These are phyloP conservation scores for Camponotus fellah DNA, from an alignment of 2,888 invertebrate genomes.

Conservation along the genomic window DNA sequence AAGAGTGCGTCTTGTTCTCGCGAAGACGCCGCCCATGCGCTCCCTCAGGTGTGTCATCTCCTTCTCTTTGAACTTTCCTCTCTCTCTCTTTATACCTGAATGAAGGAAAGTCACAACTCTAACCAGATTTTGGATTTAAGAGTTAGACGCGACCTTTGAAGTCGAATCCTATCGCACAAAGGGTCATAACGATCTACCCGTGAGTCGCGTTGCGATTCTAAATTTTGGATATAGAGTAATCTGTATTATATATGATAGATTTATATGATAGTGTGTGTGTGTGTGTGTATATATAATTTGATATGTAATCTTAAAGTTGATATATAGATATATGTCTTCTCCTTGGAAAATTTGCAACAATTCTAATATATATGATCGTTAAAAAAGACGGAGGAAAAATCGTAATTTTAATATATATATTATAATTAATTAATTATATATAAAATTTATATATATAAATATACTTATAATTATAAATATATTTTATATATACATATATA, in stretches of 20 bases:
- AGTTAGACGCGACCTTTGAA: slow-evolving; percentile 53
- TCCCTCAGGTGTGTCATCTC: slow-evolving; percentile 34
- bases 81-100: slow-evolving; percentile 25
- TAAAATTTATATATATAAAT: not conserved
- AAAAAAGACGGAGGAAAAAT: no score
- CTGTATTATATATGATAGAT: not conserved
- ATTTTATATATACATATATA: no score
- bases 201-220: slow-evolving; percentile 1
- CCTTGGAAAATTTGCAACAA: not conserved
- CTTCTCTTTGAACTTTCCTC: slow-evolving; percentile 42
- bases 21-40: slow-evolving; percentile 74
- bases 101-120: slow-evolving; percentile 28
- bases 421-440: not conserved
- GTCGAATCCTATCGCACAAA: slow-evolving; percentile 54
- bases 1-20: slow-evolving; percentile 53
- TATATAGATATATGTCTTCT: not conserved
- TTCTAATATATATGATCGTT: not conserved
- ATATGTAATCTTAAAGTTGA: not conserved
- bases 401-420: not conserved
- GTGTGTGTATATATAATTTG: no score
- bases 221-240: not conserved
- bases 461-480: no score
- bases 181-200: slow-evolving; percentile 48
- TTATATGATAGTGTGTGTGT: no score
- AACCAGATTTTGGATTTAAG: slow-evolving; percentile 20